Base-by-base conservation (phyloP, 2,888 invertebrate species). In the Drosophila tripunctata region DNA sequence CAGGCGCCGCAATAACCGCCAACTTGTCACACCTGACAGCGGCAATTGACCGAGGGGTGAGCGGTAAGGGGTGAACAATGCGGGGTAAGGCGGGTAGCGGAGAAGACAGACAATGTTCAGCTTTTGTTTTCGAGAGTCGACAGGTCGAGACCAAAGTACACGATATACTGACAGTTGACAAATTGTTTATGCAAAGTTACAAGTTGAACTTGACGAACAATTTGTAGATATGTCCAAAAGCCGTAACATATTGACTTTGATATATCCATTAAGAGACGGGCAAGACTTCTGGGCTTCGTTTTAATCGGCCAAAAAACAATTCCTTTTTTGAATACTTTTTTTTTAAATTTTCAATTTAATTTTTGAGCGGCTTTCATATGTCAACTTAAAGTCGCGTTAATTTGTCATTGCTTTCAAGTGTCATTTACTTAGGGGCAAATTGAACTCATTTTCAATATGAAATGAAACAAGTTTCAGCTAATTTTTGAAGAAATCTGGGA, bases 141-240 rank as follows among this genome's bases (percentile, higher is more conserved):
- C 86, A 74, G 83, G 40, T 66, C 65, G 60, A 65, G 64, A 67
- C 62, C 67, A 45, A 74, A 76, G 83, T 57, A 76, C 78, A 88
- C 81, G 70, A 72, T 67, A 71, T 47, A 63, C 73, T 81, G 87
- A 87, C 88, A 87, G 78, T 74, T 84, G 87, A 85, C 85, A 85
- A 88, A 88, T 88, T 85, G 88, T 67, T 81, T 84, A 75, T 78
- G 78, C 71, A 88, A 88, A 84, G 64, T 55, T 58, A 51, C 50
- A 51, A 55, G 58, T 72, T 83, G 10, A 65, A 62, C 62, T 65
- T 67, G 81, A 65, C 58, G 73, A 72, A 71, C 63, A 64, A 52
- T 69, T 48, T 72, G 63, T 63, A 73, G 63, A 84, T 68, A 67
- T 58, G 60, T 63, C 62, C 56, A 67, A 54, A 45, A 44, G 50